Conservation (phyloP, 2,888 invertebrate species). For the Orthosia gracilis region DNA sequence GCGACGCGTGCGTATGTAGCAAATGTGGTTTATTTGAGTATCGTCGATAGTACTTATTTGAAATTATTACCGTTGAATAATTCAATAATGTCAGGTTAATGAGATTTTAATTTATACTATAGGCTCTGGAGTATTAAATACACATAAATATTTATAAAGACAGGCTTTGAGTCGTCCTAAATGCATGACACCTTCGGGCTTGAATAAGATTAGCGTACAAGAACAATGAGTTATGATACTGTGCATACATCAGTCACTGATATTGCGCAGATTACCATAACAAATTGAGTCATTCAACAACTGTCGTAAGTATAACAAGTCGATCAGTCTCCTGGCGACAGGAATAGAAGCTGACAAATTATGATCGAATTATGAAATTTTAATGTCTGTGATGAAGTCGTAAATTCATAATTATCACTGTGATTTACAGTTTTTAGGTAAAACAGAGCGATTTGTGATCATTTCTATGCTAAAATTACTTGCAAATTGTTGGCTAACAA, state of each 20-base stretch:
- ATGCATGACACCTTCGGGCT: constrained; percentile 77
- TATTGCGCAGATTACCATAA: constrained; percentile 73
- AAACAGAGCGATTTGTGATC: constrained; percentile 6
- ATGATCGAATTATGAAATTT: constrained; percentile 58
- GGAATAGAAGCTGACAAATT: constrained; percentile 63
- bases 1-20: neutral
- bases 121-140: constrained; percentile 67
- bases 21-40: constrained; percentile 16
- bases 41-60: constrained; percentile 19
- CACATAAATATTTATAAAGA: constrained; percentile 82
- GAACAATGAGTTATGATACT: constrained; percentile 76
- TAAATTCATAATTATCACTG: constrained; percentile 18
- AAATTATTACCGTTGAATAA: constrained; percentile 62
- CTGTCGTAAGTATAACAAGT: constrained; percentile 69
- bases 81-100: constrained; percentile 70
- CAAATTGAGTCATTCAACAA: constrained; percentile 76
- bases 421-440: constrained; percentile 26
- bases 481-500: constrained; percentile 83
- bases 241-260: constrained; percentile 73
- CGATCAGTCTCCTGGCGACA: constrained; percentile 68
- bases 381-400: constrained; percentile 34
- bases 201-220: constrained; percentile 79
- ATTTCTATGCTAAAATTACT: constrained; percentile 70
- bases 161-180: constrained; percentile 79
- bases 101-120: constrained; percentile 71